A percentile compares a stretch with the other conserved stretches of the same genome.
These are phyloP conservation scores for Xestia xanthographa DNA, from an alignment of 2,888 invertebrate genomes.

Conservation along the genomic window DNA sequence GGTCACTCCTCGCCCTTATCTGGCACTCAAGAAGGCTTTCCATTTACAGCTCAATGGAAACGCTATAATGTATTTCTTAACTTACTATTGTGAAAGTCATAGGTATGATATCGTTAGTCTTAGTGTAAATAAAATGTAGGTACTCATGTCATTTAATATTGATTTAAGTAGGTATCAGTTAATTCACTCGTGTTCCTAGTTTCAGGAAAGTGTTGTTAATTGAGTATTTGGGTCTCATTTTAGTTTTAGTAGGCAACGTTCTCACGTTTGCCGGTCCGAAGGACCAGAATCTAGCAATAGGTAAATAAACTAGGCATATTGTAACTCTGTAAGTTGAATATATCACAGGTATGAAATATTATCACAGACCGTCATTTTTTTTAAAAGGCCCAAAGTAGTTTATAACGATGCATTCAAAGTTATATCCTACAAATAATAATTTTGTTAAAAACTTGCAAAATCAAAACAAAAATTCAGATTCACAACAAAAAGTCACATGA, in stretches of 20 bases:
- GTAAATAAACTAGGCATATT: background rate
- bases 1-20: constrained; percentile 50
- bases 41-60: constrained; percentile 32
- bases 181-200: no score
- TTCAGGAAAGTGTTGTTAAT: background rate
- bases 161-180: background rate
- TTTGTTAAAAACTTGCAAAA: background rate
- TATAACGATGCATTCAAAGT: background rate
- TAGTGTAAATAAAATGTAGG: background rate
- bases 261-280: background rate
- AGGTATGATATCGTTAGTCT: background rate
- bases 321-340: background rate
- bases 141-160: background rate
- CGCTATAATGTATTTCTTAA: constrained; percentile 26
- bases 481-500: background rate
- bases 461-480: background rate
- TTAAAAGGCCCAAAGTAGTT: background rate
- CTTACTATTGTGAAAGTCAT: constrained; percentile 22
- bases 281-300: background rate
- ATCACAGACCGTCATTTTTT: background rate
- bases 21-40: constrained; percentile 40
- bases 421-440: no score
- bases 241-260: background rate
- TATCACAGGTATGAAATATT: background rate
- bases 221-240: background rate